A percentile compares a stretch with the other conserved stretches of the same genome.
These are phyloP conservation scores for Scortum barcoo DNA, from an alignment of 2,113 vertebrate species.

Conservation along the genomic window DNA sequence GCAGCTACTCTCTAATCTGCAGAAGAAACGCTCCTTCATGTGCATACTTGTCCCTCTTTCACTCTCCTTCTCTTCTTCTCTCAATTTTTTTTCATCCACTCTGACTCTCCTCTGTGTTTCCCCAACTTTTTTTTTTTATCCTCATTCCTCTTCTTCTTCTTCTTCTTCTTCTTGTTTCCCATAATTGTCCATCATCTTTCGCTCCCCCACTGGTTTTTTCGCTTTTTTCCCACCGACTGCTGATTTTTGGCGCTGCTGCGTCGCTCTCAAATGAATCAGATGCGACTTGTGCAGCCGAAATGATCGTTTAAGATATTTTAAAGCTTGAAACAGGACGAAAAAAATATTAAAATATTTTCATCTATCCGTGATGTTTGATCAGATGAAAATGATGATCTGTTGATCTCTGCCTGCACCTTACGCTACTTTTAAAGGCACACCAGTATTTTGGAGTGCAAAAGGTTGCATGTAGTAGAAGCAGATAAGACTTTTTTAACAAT, in stretches of 20 bases:
- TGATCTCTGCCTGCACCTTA: background rate
- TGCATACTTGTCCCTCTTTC: conserved; percentile 72
- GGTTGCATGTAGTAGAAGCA: background rate
- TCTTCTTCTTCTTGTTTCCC: conserved; percentile 60
- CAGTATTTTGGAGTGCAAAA: background rate
- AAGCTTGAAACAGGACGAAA: background rate
- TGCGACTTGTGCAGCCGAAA: background rate
- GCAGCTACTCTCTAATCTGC: conserved; percentile 75
- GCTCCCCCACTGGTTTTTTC: conserved; percentile 7
- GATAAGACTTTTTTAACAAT: background rate
- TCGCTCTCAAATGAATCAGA: background rate
- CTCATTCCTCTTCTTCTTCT: conserved; percentile 60
- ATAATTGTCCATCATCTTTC: conserved; percentile 54
- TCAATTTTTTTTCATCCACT: conserved; percentile 40
- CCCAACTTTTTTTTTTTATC: conserved; percentile 19
- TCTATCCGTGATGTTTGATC: background rate
- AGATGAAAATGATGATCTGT: too few relatives aligned
- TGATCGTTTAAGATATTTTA: background rate
- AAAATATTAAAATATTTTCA: background rate
- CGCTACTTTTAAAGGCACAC: background rate
- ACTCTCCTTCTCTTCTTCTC: conserved; percentile 29
- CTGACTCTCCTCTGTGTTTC: conserved; percentile 53
- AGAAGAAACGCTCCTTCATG: conserved; percentile 73
- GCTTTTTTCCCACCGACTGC: conserved; percentile 22
- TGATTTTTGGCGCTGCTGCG: conserved; percentile 13